A percentile compares a stretch with the other conserved stretches of the same genome.
phyloP scores from a whole-genome alignment of 2,113 vertebrate species.

The Leptodactylus fuscus region DNA sequence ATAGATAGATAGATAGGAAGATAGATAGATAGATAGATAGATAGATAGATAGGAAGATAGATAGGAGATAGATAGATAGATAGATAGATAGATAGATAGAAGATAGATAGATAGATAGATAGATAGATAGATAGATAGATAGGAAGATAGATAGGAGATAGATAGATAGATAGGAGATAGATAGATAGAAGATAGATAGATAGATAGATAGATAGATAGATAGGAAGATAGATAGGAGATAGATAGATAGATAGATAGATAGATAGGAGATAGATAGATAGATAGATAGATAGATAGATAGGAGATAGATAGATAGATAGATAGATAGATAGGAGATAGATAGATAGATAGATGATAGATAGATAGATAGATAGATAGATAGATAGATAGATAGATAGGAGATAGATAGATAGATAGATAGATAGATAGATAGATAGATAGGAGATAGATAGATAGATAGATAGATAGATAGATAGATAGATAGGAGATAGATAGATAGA shows the following conservation, averaged over 20 bases:
- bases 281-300: background rate
- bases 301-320: too few relatives aligned
- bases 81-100: background rate
- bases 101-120: background rate
- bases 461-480: too few relatives aligned
- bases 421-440: background rate
- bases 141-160: background rate
- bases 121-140: background rate
- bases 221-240: conserved; percentile 13
- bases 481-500: too few relatives aligned
- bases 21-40: too few relatives aligned
- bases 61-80: too few relatives aligned
- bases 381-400: too few relatives aligned
- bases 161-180: too few relatives aligned
- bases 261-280: background rate
- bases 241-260: background rate
- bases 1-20: too few relatives aligned
- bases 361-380: too few relatives aligned
- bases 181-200: background rate
- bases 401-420: too few relatives aligned
- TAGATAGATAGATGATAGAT: background rate
- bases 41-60: too few relatives aligned
- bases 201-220: conserved; percentile 5
- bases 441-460: background rate
- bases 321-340: background rate